Conservation (phyloP, 2,113 vertebrate species). For the Marmota monax region DNA sequence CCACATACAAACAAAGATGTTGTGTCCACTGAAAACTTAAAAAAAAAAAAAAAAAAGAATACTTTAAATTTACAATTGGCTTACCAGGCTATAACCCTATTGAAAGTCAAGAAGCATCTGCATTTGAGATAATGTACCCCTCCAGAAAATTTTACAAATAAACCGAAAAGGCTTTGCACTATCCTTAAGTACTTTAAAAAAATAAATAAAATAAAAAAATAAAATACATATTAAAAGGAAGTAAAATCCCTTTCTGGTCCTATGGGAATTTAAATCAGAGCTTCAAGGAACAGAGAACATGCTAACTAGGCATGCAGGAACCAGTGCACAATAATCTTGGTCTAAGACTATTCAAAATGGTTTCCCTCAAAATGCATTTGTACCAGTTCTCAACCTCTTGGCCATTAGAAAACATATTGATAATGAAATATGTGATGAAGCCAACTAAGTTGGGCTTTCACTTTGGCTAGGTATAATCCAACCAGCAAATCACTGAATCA, state of each 20-base stretch:
- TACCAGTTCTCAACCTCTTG: conserved; percentile 11
- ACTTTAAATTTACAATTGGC: too few relatives aligned
- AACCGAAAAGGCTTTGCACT: too few relatives aligned
- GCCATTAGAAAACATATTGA: not conserved
- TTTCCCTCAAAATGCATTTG: not conserved
- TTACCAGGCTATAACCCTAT: too few relatives aligned
- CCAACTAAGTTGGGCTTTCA: not conserved
- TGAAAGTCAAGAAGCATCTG: too few relatives aligned
- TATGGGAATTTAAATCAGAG: conserved; percentile 30
- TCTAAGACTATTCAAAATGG: not conserved
- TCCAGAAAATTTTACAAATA: too few relatives aligned
- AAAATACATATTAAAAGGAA: not conserved
- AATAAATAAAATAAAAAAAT: too few relatives aligned
- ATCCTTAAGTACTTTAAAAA: too few relatives aligned
- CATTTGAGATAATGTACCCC: too few relatives aligned
- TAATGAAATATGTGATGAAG: not conserved
- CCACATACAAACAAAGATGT: too few relatives aligned
- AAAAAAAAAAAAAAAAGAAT: too few relatives aligned
- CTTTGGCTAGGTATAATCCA: not conserved
- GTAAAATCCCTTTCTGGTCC: not conserved
- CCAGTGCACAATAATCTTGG: not conserved
- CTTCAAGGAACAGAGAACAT: conserved; percentile 59
- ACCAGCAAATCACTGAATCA: not conserved
- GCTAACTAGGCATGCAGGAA: not conserved
- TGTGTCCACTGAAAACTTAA: too few relatives aligned